Evolutionary conservation across 1,140 invertebrate genomes (phyloP).

Genomic region (Plectus sambesii): DNA sequence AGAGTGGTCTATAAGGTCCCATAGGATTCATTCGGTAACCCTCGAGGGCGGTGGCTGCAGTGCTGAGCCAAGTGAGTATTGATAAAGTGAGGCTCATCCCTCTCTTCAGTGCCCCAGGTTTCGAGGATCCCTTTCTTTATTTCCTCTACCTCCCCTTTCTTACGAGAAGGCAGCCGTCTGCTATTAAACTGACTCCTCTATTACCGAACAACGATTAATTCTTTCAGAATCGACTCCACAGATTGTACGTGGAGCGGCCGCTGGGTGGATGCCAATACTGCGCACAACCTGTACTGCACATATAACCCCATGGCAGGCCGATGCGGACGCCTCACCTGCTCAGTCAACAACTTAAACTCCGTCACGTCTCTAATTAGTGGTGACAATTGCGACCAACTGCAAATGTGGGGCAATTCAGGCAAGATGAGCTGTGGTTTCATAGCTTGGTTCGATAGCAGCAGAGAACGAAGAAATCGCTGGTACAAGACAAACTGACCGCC

Average conservation of each 20-base stretch:
- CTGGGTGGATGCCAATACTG: slow-evolving; percentile 39
- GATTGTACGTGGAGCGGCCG: slow-evolving; percentile 36
- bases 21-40: no score
- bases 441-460: slow-evolving; percentile 30
- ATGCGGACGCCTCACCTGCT: slow-evolving; percentile 32
- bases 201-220: no score
- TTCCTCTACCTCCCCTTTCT: no score
- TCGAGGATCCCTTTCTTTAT: no score
- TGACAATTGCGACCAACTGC: slow-evolving; percentile 29
- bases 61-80: no score
- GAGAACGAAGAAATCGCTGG: slow-evolving; percentile 33
- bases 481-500: slow-evolving; percentile 35
- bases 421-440: slow-evolving; percentile 38
- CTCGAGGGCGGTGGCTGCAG: no score
- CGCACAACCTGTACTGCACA: slow-evolving; percentile 34
- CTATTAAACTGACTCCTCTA: no score
- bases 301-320: slow-evolving; percentile 31
- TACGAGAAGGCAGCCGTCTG: no score
- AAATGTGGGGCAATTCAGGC: slow-evolving; percentile 30
- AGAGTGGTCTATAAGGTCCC: no score
- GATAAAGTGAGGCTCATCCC: no score
- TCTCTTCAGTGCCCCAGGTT: no score
- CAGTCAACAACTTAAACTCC: slow-evolving; percentile 30
- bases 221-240: slow-evolving; percentile 29
- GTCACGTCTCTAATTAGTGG: slow-evolving; percentile 27